These are phyloP conservation scores for Euclidia mi DNA, from an alignment of 2,888 invertebrate species.

Conservation along the genomic window DNA sequence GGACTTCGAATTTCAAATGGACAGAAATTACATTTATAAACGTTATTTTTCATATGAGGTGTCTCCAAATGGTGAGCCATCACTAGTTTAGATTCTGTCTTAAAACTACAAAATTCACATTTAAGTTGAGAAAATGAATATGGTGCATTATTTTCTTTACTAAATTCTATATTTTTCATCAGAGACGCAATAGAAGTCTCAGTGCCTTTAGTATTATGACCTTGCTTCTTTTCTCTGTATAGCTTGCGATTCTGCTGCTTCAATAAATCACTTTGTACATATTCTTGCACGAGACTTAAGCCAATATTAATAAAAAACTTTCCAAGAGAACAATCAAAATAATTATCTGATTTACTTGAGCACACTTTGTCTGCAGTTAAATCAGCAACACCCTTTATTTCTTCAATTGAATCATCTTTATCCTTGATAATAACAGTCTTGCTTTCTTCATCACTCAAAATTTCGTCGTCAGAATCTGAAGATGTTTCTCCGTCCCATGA, in stretches of 20 bases:
- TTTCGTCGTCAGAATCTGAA: conserved; percentile 88
- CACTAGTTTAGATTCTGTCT: conserved; percentile 95
- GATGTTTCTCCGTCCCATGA: conserved; percentile 90
- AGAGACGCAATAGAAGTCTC: conserved; percentile 95
- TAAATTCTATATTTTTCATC: conserved; percentile 95
- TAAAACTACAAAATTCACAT: conserved; percentile 97
- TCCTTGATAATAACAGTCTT: conserved; percentile 88
- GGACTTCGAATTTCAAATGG: conserved; percentile 95
- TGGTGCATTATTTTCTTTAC: conserved; percentile 95
- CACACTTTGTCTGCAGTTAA: conserved; percentile 69
- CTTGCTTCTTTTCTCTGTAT: conserved; percentile 91
- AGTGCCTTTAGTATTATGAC: conserved; percentile 91
- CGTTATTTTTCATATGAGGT: conserved; percentile 96
- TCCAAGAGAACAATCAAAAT: conserved; percentile 96
- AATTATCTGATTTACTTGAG: conserved; percentile 90
- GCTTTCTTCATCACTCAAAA: conserved; percentile 75
- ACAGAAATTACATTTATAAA: conserved; percentile 96
- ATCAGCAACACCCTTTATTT: conserved; percentile 84
- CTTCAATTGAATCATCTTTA: conserved; percentile 86
- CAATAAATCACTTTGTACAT: conserved; percentile 97
- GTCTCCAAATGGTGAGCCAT: conserved; percentile 97
- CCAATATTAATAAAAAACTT: conserved; percentile 98
- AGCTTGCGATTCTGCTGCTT: conserved; percentile 96
- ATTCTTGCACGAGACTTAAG: conserved; percentile 96
- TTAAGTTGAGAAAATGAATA: conserved; percentile 94